A percentile compares a stretch with the other conserved stretches of the same genome.
Evolutionary conservation across 1,140 invertebrate species (phyloP).

Genomic region (Drosophila mayri): DNA sequence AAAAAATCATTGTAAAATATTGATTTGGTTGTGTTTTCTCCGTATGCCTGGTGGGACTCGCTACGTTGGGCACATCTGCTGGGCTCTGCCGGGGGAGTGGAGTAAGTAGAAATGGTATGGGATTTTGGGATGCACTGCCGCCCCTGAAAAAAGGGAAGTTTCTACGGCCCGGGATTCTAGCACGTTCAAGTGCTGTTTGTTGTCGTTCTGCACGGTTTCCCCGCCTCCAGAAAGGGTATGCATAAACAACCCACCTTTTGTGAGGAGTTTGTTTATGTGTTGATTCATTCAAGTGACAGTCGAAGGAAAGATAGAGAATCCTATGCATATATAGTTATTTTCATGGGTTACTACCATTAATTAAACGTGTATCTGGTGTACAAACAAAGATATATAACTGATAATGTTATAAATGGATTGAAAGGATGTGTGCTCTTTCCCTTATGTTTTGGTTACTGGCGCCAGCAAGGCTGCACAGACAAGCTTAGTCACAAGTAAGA

Average conservation of each 20-base stretch:
- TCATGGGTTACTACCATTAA: slow-evolving; percentile 10
- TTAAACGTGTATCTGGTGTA: background rate
- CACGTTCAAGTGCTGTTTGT: slow-evolving; percentile 49
- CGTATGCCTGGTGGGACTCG: slow-evolving; percentile 26
- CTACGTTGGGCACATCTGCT: slow-evolving; percentile 32
- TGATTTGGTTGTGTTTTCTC: background rate
- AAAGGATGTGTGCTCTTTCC: background rate
- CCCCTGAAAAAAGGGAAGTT: slow-evolving; percentile 27
- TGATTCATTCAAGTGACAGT: slow-evolving; percentile 11
- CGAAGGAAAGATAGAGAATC: slow-evolving; percentile 6
- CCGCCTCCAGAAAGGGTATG: slow-evolving; percentile 27
- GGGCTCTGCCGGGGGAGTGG: slow-evolving; percentile 7
- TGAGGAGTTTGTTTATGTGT: slow-evolving; percentile 19
- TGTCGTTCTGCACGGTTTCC: slow-evolving; percentile 26
- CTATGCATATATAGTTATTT: slow-evolving; percentile 2
- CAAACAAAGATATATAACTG: background rate
- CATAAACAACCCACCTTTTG: slow-evolving; percentile 19
- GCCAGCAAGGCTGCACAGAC: background rate
- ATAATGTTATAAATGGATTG: background rate
- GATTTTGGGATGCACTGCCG: slow-evolving; percentile 32
- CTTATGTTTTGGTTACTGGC: background rate
- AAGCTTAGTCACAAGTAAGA: background rate
- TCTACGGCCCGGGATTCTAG: slow-evolving; percentile 15
- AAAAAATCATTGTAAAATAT: background rate
- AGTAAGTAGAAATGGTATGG: background rate